These are phyloP conservation scores for Pelobates fuscus DNA, from an alignment of 2,113 vertebrate species.

Conservation along the genomic window DNA sequence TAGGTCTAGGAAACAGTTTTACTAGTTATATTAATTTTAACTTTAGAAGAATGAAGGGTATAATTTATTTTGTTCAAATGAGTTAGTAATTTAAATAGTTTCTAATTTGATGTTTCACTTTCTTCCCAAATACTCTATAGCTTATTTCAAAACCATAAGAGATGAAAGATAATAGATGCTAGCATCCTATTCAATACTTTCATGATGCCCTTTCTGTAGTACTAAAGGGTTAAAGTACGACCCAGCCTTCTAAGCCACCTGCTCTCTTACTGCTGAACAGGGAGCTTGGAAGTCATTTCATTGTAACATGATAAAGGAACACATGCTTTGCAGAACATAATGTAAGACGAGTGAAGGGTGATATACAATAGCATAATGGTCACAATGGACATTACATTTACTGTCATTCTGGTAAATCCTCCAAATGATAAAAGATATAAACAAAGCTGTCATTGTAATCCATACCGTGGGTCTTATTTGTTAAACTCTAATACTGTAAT, in stretches of 20 bases:
- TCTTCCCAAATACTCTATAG: no score
- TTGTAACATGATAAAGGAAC: conserved; percentile 2
- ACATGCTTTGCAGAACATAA: background rate
- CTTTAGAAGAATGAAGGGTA: no score
- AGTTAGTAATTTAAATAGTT: no score
- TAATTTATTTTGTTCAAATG: no score
- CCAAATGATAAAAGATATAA: background rate
- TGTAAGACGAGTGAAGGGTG: background rate
- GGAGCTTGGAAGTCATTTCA: conserved; percentile 1
- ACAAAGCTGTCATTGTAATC: background rate
- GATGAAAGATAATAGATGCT: no score
- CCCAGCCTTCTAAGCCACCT: background rate
- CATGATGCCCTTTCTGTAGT: no score
- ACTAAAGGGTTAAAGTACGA: no score
- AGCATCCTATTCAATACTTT: no score
- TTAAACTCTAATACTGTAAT: background rate
- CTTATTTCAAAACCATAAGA: no score
- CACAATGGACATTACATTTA: background rate
- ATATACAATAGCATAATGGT: background rate
- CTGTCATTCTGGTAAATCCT: background rate
- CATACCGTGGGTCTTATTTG: background rate
- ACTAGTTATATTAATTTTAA: no score
- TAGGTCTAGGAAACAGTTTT: no score
- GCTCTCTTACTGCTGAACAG: background rate
- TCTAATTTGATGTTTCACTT: no score